Conservation (phyloP, 2,113 vertebrate genomes). For the Marmota monax region DNA sequence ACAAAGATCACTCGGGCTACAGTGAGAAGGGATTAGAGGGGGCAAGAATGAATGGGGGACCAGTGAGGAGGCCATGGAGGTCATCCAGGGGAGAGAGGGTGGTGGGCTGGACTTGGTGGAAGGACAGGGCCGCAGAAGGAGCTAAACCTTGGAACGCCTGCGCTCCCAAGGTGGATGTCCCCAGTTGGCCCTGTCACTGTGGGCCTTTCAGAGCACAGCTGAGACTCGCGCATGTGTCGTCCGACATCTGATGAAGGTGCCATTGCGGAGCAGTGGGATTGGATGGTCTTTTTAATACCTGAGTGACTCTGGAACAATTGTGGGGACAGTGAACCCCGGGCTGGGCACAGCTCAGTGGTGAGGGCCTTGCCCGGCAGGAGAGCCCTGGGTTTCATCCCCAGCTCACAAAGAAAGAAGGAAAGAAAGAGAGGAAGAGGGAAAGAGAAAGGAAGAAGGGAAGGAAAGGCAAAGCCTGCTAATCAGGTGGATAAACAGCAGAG, state of each 20-base stretch:
- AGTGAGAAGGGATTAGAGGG: neutral
- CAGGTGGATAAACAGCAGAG: neutral
- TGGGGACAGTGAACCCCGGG: neutral
- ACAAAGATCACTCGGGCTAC: neutral
- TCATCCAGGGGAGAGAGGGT: neutral
- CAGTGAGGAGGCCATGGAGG: neutral
- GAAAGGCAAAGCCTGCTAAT: neutral
- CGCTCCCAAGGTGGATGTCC: accelerated
- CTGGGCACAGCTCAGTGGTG: accelerated
- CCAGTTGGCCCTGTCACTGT: neutral
- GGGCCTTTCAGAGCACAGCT: neutral
- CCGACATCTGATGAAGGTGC: neutral
- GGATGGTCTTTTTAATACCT: neutral
- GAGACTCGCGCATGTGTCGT: neutral
- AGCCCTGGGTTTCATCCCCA: neutral
- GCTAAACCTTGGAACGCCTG: neutral
- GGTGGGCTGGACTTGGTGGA: neutral
- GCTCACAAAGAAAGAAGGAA: neutral
- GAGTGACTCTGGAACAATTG: neutral
- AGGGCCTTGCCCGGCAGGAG: neutral
- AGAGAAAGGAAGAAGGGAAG: neutral
- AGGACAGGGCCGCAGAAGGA: neutral
- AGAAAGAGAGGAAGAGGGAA: neutral
- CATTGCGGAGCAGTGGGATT: neutral
- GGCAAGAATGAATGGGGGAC: neutral